Percentiles rank a stretch among this genome's conserved stretches.
Evolutionary conservation across 2,888 invertebrate species (phyloP).

Genomic region (Drosophila helvetica): DNA sequence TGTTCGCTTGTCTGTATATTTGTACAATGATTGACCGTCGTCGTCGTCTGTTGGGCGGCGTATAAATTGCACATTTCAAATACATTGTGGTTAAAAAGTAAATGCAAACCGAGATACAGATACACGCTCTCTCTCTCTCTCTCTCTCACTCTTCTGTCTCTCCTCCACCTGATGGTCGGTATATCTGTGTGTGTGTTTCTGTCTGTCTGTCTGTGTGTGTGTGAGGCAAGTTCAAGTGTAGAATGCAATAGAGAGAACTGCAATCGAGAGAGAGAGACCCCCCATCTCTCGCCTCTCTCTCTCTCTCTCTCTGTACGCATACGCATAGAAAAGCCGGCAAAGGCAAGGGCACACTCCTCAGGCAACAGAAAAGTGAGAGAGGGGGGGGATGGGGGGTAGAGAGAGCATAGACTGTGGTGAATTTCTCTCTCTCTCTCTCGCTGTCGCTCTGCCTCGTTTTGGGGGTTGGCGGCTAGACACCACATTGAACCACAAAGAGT

Average conservation of each 20-base stretch:
- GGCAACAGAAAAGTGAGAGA: slow-evolving; percentile 11
- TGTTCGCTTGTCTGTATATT: not conserved
- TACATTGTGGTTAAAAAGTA: slow-evolving; percentile 79
- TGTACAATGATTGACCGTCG: slow-evolving; percentile 7
- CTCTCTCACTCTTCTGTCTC: not conserved
- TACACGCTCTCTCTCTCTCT: slow-evolving; percentile 31
- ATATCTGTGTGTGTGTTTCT: slow-evolving; percentile 7
- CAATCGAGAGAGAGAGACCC: slow-evolving; percentile 33
- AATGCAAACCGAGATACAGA: slow-evolving; percentile 59
- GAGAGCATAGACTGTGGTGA: slow-evolving; percentile 60
- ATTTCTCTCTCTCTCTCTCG: slow-evolving; percentile 36
- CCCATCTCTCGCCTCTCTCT: slow-evolving; percentile 4
- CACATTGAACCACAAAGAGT: slow-evolving; percentile 79
- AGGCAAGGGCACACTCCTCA: slow-evolving; percentile 52
- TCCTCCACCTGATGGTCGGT: not conserved
- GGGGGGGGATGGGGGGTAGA: not conserved
- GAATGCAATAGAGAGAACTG: slow-evolving; percentile 72
- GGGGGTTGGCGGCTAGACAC: slow-evolving; percentile 76
- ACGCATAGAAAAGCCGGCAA: slow-evolving; percentile 77
- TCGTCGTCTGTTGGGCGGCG: slow-evolving; percentile 39
- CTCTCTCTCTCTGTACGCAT: slow-evolving; percentile 59
- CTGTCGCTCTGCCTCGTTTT: slow-evolving; percentile 30
- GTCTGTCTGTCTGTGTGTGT: slow-evolving; percentile 28
- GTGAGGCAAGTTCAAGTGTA: slow-evolving; percentile 79
- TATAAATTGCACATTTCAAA: slow-evolving; percentile 80